A percentile compares a stretch with the other conserved stretches of the same genome.
phyloP scores from a whole-genome alignment of 2,797 vertebrate genomes.

The Phataginus tricuspis region DNA sequence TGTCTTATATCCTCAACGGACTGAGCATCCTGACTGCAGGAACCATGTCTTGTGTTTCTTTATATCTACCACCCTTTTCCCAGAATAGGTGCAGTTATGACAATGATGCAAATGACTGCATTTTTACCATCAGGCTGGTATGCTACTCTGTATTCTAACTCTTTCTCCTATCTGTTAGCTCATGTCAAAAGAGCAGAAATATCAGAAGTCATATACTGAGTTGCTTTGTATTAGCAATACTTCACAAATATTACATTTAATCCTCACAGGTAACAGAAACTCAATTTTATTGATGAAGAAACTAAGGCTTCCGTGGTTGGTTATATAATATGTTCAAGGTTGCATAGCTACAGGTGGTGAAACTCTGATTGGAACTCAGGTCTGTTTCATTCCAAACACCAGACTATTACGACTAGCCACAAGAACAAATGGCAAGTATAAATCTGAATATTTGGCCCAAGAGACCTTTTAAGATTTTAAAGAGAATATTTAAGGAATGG shows the following conservation, averaged over 20 bases:
- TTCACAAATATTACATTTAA: slow-evolving; percentile 44
- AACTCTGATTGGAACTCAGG: slow-evolving; percentile 12
- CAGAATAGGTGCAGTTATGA: slow-evolving; percentile 3
- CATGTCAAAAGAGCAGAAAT: slow-evolving; percentile 44
- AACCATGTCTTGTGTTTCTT: slow-evolving; percentile 9
- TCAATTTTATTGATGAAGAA: slow-evolving; percentile 55
- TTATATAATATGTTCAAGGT: background rate
- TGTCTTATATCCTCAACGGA: slow-evolving; percentile 16
- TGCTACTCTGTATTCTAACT: background rate
- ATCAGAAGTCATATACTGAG: slow-evolving; percentile 39
- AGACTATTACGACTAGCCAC: background rate
- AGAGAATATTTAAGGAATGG: slow-evolving; percentile 23
- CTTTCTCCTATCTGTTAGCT: slow-evolving; percentile 15
- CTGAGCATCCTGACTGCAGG: background rate
- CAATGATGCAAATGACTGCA: slow-evolving; percentile 22
- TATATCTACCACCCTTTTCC: background rate
- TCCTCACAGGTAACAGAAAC: background rate
- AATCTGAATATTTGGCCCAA: slow-evolving; percentile 25
- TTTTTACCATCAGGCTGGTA: background rate
- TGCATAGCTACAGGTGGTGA: background rate
- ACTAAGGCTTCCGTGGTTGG: background rate
- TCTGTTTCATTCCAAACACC: slow-evolving; percentile 35
- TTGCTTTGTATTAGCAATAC: background rate
- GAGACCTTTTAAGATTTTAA: background rate
- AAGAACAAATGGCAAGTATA: slow-evolving; percentile 34